Evolutionary conservation across 2,797 vertebrate species (phyloP), one percentile per base, ranked within the genome.

Genomic region (Columba guinea): DNA sequence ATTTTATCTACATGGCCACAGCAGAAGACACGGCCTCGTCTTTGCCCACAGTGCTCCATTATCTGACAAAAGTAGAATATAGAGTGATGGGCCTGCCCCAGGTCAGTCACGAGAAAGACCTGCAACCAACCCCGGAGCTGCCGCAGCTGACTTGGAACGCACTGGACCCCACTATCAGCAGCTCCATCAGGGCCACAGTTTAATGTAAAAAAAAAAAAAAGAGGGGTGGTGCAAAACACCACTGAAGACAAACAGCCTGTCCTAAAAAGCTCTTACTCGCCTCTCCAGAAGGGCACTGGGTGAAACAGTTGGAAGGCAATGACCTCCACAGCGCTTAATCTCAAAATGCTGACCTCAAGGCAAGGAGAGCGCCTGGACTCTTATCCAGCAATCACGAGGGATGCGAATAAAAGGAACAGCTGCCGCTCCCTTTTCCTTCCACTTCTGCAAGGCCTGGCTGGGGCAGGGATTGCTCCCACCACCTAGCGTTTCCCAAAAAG

Each of bases 371-470:
- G 10, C 44, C 55, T 3, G 63, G 69, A 28, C 52, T 59, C 65
- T 93, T 60, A 39, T 4, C 49, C 21, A 18, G 55, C 41, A 26
- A 51, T 63, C 75, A 17, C 4, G 1, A 84, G 71, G 67, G 78
- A 60, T 24, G 44, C 1, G 2, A 67, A 79, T 60, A 73, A 67
- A 94, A 86, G 59, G 63, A 87, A 76, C 3, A 5, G 5, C 41
- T 62, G 46, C 78, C 75, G 71, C 87, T 94, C 87, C 94, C 62
- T 87, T 37, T 87, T 90, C 90, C 87, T 95, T 87, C 84, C 84
- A 68, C 62, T 70, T 27, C 67, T 76, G 74, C 19, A 23, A 55
- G 34, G 56, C 49, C 46, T 26, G 41, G 20, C 39, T 7, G 6
- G 0, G 0, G 58, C 53, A 86, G 56, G 34, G n/a, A 41, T 52